These are phyloP conservation scores for Eustalomyia histrio DNA, from an alignment of 2,888 invertebrate species.

Conservation along the genomic window DNA sequence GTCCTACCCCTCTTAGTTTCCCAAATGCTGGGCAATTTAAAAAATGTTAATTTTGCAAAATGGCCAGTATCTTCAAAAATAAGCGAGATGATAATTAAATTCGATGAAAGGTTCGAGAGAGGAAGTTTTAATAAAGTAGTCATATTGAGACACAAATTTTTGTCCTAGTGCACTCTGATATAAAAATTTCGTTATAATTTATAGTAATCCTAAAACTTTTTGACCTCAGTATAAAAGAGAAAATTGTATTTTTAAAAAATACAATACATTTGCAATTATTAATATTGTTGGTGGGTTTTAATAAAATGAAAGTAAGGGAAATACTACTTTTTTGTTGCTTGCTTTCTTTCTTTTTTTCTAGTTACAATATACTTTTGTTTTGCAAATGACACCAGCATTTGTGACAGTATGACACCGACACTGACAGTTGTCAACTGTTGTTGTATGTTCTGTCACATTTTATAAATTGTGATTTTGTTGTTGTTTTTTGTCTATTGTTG, in stretches of 20 bases:
- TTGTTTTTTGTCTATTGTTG: constrained; percentile 35
- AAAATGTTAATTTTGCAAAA: too few species aligned
- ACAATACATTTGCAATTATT: constrained; percentile 45
- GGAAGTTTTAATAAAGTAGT: too few species aligned
- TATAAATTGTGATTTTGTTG: constrained; percentile 63
- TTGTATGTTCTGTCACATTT: constrained; percentile 64
- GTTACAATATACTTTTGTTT: constrained; percentile 1
- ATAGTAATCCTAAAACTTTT: neutral
- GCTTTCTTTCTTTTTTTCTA: constrained; percentile 8
- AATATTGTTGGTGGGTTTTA: neutral
- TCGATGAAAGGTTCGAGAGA: too few species aligned
- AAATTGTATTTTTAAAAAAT: constrained; percentile 4
- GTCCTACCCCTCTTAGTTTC: too few species aligned
- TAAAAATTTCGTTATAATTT: too few species aligned
- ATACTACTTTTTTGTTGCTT: constrained; percentile 13
- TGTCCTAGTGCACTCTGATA: too few species aligned
- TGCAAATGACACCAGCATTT: constrained; percentile 63
- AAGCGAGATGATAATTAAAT: too few species aligned
- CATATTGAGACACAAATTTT: too few species aligned
- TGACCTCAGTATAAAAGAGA: neutral
- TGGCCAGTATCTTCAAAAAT: too few species aligned
- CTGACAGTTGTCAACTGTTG: constrained; percentile 66
- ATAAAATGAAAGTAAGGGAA: constrained; percentile 15
- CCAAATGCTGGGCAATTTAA: too few species aligned
- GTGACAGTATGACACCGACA: constrained; percentile 61